Evolutionary conservation across 1,140 invertebrate species (phyloP).

Genomic region (Drosophila sucinea): DNA sequence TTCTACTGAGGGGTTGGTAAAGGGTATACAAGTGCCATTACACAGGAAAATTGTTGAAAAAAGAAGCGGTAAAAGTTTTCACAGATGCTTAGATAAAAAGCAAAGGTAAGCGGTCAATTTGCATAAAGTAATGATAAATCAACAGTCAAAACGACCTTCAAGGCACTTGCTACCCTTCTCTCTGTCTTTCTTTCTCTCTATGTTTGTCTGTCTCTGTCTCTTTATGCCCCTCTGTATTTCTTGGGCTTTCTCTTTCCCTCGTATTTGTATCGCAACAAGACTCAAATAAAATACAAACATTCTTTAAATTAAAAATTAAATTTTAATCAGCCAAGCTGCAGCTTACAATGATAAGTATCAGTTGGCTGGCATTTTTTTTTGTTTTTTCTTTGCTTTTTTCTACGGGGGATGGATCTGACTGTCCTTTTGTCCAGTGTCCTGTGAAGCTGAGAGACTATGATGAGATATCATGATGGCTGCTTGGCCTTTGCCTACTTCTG

Average conservation of each 20-base stretch:
- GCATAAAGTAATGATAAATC: conserved; percentile 76
- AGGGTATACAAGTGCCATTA: conserved; percentile 9
- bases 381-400: not conserved
- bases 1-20: not conserved
- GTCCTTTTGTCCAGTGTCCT: conserved; percentile 43
- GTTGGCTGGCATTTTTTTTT: conserved; percentile 24
- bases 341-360: conserved; percentile 52
- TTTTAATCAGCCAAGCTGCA: conserved; percentile 60
- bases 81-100: conserved; percentile 39
- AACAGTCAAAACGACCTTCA: conserved; percentile 56
- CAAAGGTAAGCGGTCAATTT: conserved; percentile 67
- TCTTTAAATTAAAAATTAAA: conserved; percentile 82
- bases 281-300: conserved; percentile 75
- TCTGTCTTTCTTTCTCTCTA: not conserved
- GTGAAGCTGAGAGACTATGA: conserved; percentile 27
- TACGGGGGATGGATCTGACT: conserved; percentile 8
- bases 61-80: conserved; percentile 22
- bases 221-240: not conserved
- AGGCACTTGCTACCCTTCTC: conserved; percentile 11
- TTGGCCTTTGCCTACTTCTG: conserved; percentile 49
- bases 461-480: conserved; percentile 69
- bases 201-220: not conserved
- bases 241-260: conserved; percentile 1
- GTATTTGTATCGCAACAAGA: conserved; percentile 49
- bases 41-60: conserved; percentile 15